Base-by-base conservation (phyloP, 2,888 invertebrate genomes). In the Ochlodes sylvanus region DNA sequence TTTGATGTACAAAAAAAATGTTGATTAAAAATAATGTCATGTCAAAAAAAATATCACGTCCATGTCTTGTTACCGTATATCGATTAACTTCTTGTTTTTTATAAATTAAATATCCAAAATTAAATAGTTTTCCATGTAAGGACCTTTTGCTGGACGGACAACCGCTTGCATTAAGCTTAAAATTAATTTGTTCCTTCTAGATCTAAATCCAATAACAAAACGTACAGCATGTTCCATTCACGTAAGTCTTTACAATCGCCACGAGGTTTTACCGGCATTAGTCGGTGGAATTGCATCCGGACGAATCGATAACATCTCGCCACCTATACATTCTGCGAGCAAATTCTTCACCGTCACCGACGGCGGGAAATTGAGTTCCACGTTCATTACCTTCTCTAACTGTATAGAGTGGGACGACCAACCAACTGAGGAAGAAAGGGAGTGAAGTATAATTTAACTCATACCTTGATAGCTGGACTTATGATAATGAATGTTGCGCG, bases 361-460 rank as follows among this genome's bases (percentile, higher is more conserved):
- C 72, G 70, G 71, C 61, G 69, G 71, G 72, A 88, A 90, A 90
- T 89, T 83, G 85, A 87, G 88, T 90, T 87, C 84, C 79, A 79
- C 84, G 84, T 89, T 92, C 89, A 92, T 91, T 91, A 90, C 86
- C 84, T 78, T 74, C 79, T 76, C 74, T 77, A 76, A 79, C 81
- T 82, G 77, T 76, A 78, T 79, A 77, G 82, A 77, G 34, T 38
- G 61, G 27, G 27, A 32, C 17, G 19, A 19, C 12, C 19, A 19
- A 19, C 12, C 41, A 12, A 15, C 9, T 21, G 19, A 19, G 17
- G 34, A 56, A 19, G 19, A 10, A 19, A 50, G 15, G 50, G 19
- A 50, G 9, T 50, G 17, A 17, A 47, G 15, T 5, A 27, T 27
- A 27, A 27, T 27, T 27, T 27, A 4, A 4, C 27, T 4, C 27